Evolutionary conservation across 2,888 invertebrate species (phyloP).

Genomic region (Parnassius apollo): DNA sequence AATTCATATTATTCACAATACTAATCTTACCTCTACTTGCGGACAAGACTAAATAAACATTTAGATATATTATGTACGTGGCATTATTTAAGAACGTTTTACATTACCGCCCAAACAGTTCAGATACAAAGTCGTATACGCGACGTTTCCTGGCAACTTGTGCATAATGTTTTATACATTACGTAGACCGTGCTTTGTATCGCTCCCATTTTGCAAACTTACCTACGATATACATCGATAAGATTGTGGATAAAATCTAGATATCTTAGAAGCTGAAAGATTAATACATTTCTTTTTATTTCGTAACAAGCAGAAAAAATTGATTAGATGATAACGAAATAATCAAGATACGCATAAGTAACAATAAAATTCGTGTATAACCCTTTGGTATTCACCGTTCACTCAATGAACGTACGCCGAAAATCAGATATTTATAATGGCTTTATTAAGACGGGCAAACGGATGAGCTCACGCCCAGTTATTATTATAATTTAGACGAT

Average conservation of each 20-base stretch:
- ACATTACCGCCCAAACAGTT: constrained; percentile 16
- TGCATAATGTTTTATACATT: constrained; percentile 29
- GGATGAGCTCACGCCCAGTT: constrained; percentile 74
- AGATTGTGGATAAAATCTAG: constrained; percentile 21
- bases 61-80: background rate
- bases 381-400: constrained; percentile 66
- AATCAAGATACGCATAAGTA: constrained; percentile 23
- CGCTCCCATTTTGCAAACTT: constrained; percentile 19
- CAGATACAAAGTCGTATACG: constrained; percentile 18
- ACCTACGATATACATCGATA: constrained; percentile 13
- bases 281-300: constrained; percentile 2
- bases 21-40: too few relatives aligned
- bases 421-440: constrained; percentile 78
- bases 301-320: constrained; percentile 2
- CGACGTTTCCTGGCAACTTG: constrained; percentile 27
- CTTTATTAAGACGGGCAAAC: constrained; percentile 77
- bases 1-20: too few relatives aligned
- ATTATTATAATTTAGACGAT: constrained; percentile 80
- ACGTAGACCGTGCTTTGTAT: constrained; percentile 21
- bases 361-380: constrained; percentile 50
- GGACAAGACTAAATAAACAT: background rate
- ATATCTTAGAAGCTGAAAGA: constrained; percentile 7
- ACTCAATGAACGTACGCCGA: constrained; percentile 58
- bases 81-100: constrained; percentile 19
- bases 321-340: constrained; percentile 19